Evolutionary conservation across 2,113 vertebrate species (phyloP).

Genomic region (Scomber scombrus): DNA sequence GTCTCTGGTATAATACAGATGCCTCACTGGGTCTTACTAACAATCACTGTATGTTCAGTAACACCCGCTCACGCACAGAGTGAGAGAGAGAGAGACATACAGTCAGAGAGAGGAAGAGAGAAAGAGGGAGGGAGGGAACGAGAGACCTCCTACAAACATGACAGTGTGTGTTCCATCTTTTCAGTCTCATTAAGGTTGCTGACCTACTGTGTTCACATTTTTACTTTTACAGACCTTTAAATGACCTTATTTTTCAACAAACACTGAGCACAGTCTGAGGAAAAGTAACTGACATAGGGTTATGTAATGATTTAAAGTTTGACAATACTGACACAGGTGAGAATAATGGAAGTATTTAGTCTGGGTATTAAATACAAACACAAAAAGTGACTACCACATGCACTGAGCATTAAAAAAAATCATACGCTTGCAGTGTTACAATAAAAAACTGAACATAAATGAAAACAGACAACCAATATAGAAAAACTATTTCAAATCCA

Average conservation of each 20-base stretch:
- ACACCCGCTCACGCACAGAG: constrained; percentile 75
- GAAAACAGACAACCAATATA: constrained; percentile 43
- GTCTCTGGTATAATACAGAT: constrained; percentile 73
- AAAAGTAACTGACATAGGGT: background rate
- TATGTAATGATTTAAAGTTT: constrained; percentile 6
- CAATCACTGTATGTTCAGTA: constrained; percentile 78
- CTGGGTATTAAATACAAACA: constrained; percentile 6
- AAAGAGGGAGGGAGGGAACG: constrained; percentile 42
- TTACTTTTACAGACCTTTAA: constrained; percentile 21
- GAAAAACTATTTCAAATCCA: constrained; percentile 61
- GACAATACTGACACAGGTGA: background rate
- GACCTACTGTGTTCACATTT: constrained; percentile 59
- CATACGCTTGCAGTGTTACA: constrained; percentile 44
- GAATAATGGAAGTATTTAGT: background rate
- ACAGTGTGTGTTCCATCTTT: constrained; percentile 78
- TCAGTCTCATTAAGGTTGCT: constrained; percentile 70
- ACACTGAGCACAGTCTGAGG: background rate
- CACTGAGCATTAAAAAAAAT: constrained; percentile 1
- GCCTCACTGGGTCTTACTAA: constrained; percentile 75
- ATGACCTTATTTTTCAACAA: constrained; percentile 4
- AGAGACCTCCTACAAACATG: constrained; percentile 82
- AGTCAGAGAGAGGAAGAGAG: constrained; percentile 27
- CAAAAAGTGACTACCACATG: background rate
- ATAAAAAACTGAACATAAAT: constrained; percentile 40
- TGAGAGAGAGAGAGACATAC: constrained; percentile 62